These are phyloP conservation scores for Enhydra lutris DNA, from an alignment of 2,113 vertebrate genomes.

Conservation along the genomic window DNA sequence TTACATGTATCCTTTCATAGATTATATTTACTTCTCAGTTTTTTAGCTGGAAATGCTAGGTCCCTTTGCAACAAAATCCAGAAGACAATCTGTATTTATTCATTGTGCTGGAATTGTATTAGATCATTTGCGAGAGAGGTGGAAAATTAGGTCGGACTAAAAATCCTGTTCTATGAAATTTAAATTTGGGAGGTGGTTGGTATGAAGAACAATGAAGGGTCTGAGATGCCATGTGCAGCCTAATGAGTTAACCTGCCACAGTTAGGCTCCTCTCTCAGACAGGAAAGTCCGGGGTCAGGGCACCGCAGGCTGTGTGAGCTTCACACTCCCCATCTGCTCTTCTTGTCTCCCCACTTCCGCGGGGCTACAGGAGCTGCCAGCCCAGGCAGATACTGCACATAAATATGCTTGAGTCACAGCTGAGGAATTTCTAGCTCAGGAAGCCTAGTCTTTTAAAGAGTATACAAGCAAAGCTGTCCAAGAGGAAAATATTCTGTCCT, in stretches of 20 bases:
- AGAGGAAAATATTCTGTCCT: background rate
- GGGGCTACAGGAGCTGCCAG: accelerated
- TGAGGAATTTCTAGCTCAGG: background rate
- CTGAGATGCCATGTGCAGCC: background rate
- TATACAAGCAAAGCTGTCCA: background rate
- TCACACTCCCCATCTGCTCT: background rate
- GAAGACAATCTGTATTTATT: background rate
- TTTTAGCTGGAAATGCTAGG: slow-evolving; percentile 8
- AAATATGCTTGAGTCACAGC: background rate
- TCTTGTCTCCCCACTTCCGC: background rate
- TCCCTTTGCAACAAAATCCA: background rate
- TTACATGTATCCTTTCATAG: background rate
- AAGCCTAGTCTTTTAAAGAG: background rate
- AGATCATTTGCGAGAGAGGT: background rate
- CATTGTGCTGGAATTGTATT: background rate
- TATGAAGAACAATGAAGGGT: background rate
- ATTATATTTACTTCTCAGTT: background rate
- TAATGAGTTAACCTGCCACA: background rate
- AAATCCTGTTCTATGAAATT: background rate
- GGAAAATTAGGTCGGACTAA: background rate
- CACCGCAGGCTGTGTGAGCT: accelerated
- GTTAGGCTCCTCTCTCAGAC: too few species aligned
- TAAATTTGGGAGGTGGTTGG: background rate
- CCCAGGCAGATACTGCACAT: accelerated
- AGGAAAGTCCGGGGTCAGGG: background rate